A percentile compares a stretch with the other conserved stretches of the same genome.
Evolutionary conservation across 2,113 vertebrate genomes (phyloP).

Genomic region (Arenaria interpres): DNA sequence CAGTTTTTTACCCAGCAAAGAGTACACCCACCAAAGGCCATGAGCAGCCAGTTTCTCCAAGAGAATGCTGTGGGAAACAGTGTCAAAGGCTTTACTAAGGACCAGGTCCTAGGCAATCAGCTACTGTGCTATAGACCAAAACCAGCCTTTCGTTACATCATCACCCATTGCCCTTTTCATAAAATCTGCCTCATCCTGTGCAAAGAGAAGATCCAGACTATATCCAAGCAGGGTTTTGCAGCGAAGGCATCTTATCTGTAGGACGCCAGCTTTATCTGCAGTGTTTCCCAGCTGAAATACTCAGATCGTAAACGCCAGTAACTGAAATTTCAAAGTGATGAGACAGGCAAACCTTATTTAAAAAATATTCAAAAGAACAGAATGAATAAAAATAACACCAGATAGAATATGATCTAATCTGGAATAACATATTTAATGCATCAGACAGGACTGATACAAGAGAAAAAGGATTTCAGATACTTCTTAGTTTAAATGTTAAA

Average conservation of each 20-base stretch:
- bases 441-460: neutral
- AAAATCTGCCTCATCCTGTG: neutral
- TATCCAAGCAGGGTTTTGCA: neutral
- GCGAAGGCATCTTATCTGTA: neutral
- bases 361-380: slow-evolving; percentile 34
- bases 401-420: neutral
- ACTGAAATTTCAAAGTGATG: neutral
- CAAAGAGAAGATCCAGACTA: neutral
- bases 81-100: neutral
- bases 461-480: neutral
- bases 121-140: neutral
- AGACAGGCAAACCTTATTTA: slow-evolving; percentile 15
- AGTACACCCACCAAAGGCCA: neutral
- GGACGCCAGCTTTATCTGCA: neutral
- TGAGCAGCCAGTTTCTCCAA: neutral
- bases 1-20: neutral
- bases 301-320: neutral
- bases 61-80: neutral
- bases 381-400: slow-evolving; percentile 12
- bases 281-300: slow-evolving; percentile 4
- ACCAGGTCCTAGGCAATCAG: neutral
- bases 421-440: slow-evolving; percentile 18
- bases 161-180: neutral
- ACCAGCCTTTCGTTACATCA: neutral
- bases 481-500: neutral